phyloP scores from a whole-genome alignment of 2,888 invertebrate species.

The Poecilus cupreus region DNA sequence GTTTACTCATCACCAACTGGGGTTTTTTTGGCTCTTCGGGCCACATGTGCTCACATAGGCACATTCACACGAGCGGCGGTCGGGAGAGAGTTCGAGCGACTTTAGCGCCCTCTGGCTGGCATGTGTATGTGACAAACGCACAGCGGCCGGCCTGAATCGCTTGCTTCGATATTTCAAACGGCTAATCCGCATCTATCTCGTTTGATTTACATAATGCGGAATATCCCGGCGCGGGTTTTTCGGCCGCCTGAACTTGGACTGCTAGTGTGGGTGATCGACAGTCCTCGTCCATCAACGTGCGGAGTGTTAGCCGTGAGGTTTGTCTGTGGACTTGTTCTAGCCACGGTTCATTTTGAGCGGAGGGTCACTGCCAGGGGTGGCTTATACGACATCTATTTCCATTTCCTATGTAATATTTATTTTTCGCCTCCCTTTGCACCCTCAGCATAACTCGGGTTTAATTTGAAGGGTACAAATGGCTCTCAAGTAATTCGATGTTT shows the following conservation, averaged over 20 bases:
- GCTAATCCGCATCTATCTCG: conserved; percentile 55
- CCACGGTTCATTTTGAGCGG: background rate
- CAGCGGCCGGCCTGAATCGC: conserved; percentile 21
- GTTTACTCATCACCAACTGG: conserved; percentile 25
- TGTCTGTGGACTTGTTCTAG: conserved; percentile 23
- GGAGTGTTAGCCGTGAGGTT: conserved; percentile 13
- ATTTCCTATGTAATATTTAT: conserved; percentile 20
- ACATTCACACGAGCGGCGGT: background rate
- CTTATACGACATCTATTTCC: conserved; percentile 18
- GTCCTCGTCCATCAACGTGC: conserved; percentile 14
- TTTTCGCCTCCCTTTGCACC: background rate
- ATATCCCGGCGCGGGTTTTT: conserved; percentile 37
- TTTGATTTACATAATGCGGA: conserved; percentile 56
- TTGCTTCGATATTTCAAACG: conserved; percentile 54
- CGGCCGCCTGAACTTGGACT: conserved; percentile 27
- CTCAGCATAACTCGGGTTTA: background rate
- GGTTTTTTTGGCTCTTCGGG: background rate
- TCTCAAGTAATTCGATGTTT: background rate
- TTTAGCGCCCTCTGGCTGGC: background rate
- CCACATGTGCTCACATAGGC: conserved; percentile 18
- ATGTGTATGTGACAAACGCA: background rate
- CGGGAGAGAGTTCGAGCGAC: background rate
- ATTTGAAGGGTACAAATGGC: conserved; percentile 4
- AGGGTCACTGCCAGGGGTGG: background rate
- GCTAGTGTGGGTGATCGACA: conserved; percentile 13